Evolutionary conservation across 2,797 vertebrate species (phyloP).

Genomic region (Anabacerthia variegaticeps): DNA sequence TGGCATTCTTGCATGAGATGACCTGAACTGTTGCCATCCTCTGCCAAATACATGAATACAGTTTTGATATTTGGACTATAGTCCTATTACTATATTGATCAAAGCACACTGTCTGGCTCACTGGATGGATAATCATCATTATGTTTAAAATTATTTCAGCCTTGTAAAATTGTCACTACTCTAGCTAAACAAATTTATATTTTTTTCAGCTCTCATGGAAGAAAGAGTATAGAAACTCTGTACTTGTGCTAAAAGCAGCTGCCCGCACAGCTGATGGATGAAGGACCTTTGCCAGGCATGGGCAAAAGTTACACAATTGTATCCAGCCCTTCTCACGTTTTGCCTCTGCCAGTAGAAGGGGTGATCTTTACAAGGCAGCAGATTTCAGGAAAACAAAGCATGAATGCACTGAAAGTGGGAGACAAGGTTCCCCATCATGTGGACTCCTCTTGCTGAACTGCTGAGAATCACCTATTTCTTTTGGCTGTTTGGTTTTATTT

Average conservation of each 20-base stretch:
- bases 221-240: not conserved
- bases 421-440: not conserved
- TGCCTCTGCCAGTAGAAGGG: not conserved
- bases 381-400: not conserved
- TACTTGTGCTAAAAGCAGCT: not conserved
- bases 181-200: not conserved
- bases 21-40: not conserved
- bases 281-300: not conserved
- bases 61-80: not conserved
- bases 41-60: not conserved
- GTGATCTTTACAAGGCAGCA: not conserved
- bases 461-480: not conserved
- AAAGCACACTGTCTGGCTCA: not conserved
- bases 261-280: not conserved
- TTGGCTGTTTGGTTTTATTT: not conserved
- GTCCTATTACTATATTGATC: not conserved
- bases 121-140: not conserved
- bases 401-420: not conserved
- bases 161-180: not conserved
- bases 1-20: not conserved
- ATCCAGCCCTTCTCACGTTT: not conserved
- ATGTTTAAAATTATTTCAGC: not conserved
- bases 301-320: not conserved
- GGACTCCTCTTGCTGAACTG: not conserved
- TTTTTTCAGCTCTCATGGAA: not conserved